Conservation (phyloP, 2,113 vertebrate genomes). For the Cervus canadensis region DNA sequence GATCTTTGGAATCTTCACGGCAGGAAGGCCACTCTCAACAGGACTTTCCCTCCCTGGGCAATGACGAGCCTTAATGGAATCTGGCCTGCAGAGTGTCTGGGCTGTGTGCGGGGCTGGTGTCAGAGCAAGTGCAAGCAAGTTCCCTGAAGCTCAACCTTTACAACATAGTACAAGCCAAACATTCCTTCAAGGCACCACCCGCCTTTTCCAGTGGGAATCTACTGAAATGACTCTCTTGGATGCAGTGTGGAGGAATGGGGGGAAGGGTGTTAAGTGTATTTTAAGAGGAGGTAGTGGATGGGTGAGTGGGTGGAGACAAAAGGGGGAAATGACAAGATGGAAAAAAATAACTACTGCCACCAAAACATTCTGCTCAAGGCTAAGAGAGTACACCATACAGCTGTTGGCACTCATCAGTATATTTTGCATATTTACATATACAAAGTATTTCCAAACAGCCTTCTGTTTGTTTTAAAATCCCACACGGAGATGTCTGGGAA, state of each 20-base stretch:
- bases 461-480: slow-evolving; percentile 81
- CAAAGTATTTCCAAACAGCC: slow-evolving; percentile 81
- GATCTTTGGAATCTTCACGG: not conserved
- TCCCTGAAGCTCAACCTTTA: slow-evolving; percentile 40
- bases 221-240: slow-evolving; percentile 67
- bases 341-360: slow-evolving; percentile 69
- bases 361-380: slow-evolving; percentile 69
- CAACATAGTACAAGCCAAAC: not conserved
- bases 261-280: not conserved
- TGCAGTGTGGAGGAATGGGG: not conserved
- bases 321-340: slow-evolving; percentile 21
- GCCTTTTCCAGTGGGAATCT: slow-evolving; percentile 69
- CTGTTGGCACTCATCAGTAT: slow-evolving; percentile 80
- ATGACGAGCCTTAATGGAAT: slow-evolving; percentile 18
- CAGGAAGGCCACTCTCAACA: not conserved
- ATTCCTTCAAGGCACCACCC: slow-evolving; percentile 55
- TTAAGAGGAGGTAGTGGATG: slow-evolving; percentile 35
- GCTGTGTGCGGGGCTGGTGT: slow-evolving; percentile 10
- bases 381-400: slow-evolving; percentile 75
- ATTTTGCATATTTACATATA: slow-evolving; percentile 84
- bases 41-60: not conserved
- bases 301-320: not conserved
- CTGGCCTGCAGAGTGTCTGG: not conserved
- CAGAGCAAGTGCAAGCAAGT: slow-evolving; percentile 31
- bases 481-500: slow-evolving; percentile 73